Percentiles rank a stretch among this genome's conserved stretches.
Evolutionary conservation across 2,888 invertebrate genomes (phyloP).

Genomic region (Mythimna pallens): DNA sequence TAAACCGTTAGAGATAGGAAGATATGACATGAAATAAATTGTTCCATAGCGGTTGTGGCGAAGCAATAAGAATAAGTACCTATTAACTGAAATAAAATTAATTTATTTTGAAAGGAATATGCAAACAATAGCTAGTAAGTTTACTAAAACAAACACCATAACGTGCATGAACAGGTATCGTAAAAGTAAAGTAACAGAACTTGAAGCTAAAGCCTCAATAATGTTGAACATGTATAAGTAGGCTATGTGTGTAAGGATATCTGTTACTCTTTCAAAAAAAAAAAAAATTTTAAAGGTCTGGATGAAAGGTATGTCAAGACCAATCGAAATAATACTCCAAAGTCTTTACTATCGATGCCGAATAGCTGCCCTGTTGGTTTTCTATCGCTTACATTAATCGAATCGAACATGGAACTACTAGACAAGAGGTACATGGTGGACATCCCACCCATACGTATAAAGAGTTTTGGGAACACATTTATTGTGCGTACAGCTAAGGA

Average conservation of each 20-base stretch:
- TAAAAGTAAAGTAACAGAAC: slow-evolving; percentile 3
- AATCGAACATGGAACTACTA: too few species aligned
- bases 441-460: too few species aligned
- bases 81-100: background rate
- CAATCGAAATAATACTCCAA: too few species aligned
- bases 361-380: too few species aligned
- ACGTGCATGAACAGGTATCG: background rate
- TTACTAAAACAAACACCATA: background rate
- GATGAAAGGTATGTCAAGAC: too few species aligned
- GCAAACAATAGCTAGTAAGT: background rate
- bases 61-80: background rate
- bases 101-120: background rate
- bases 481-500: too few species aligned
- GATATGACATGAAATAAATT: background rate
- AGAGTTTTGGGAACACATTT: too few species aligned
- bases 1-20: too few species aligned
- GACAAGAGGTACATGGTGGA: too few species aligned
- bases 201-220: background rate
- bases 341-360: too few species aligned
- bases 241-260: background rate
- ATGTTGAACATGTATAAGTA: background rate
- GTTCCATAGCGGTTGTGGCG: background rate
- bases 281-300: too few species aligned
- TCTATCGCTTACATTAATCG: too few species aligned
- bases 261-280: background rate